Base-by-base conservation (phyloP, 53 echinoderm and acorn worm genomes). In the Echinarachnius parma region DNA sequence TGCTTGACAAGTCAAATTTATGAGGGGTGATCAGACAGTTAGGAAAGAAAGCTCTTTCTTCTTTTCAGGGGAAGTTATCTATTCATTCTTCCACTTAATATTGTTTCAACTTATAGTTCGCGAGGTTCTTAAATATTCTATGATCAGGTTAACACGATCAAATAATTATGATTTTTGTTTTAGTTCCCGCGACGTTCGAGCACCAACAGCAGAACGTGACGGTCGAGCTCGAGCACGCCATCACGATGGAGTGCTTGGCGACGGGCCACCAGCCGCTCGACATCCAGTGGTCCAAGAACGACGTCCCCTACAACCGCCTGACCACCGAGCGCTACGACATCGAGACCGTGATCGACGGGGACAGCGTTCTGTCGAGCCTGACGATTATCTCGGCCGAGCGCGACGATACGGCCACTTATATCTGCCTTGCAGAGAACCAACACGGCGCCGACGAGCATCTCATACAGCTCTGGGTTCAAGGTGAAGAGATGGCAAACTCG, bases 151-250 rank as follows among this genome's bases (percentile, higher is more conserved):
- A n/a, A n/a, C n/a, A n/a, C n/a, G n/a, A n/a, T n/a, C n/a, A n/a
- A n/a, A n/a, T n/a, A n/a, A n/a, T n/a, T n/a, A n/a, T n/a, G n/a
- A n/a, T n/a, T n/a, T n/a, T n/a, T n/a, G n/a, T n/a, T n/a, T n/a
- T n/a, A 96, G 98, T 98, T 52, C 98, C 91, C 0, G 98, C 98
- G 13, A 81, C 85, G 16, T 98, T 98, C 65, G 81, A 88, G 16
- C 59, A 61, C 16, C 85, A 82, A 49, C 60, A 82, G 24, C 85
- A 88, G 55, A 91, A 88, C 66, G 75, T 87, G 30, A 90, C 87
- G 3, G 83, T 88, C 3, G 66, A 84, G 5, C 57, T 82, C 9
- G 61, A 56, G 22, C 46, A 82, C 25, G 75, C 76, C 29, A 81
- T 85, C 15, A 70, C 67, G 13, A 50, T 98, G 22, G 82, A 82